Evolutionary conservation across 1,140 invertebrate species (phyloP), one percentile per base, ranked within the genome.

Genomic region (Homarus americanus): DNA sequence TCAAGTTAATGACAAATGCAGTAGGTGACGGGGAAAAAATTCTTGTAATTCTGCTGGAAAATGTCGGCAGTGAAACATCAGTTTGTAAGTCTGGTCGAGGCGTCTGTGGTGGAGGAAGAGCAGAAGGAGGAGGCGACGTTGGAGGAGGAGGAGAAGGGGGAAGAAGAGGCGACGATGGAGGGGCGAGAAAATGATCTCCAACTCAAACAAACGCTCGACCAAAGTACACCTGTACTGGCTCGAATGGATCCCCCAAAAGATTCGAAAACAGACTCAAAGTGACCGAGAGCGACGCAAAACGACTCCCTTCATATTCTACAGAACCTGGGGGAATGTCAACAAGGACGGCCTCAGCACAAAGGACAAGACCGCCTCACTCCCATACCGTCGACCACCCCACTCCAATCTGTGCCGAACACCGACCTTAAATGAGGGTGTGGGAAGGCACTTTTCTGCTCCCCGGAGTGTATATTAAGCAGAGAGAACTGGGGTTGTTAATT

Each of bases 401-500:
- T 12, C 0, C 41, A 58, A 20, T 9, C 44, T 12, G 7, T n/a
- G 41, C n/a, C 2, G 41, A 82, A 63, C n/a, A 9, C 24, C 79
- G 53, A 49, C 79, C 53, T 36, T 82, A 82, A 53, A 17, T 17
- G 41, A 32, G n/a, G 58, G 10, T 24, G 53, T 38, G 49, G 80
- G 4, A 44, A 69, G 9, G 53, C 80, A 80, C 78, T 38, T 69
- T 83, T 83, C 80, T 69, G 10, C 80, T 41, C 34, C 53, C 34
- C 53, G 34, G 32, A 34, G 28, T 83, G 80, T 83, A 83, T 83
- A 83, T 83, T 83, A 83, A 83, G 58, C 53, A 83, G 34, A 69
- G 80, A 83, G 80, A 32, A 76, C 38, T 53, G 10, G 53, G 53
- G 53, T 83, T 83, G 80, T 83, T 83, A 83, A 83, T 83, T 83